phyloP scores from a whole-genome alignment of 2,888 invertebrate genomes.

The Panzeria rudis region DNA sequence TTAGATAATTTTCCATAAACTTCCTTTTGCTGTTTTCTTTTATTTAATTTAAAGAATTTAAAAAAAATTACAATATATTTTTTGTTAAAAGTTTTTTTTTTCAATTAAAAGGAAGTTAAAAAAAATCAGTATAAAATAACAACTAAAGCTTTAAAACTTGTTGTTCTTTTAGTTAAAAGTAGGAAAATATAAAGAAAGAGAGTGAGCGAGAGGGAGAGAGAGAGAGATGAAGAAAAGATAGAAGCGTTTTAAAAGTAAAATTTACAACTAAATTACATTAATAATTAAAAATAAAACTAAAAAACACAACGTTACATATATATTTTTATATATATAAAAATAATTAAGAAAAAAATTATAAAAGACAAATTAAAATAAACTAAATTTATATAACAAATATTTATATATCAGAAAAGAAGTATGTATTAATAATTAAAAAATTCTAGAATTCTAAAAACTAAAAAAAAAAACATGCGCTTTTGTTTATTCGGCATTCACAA shows the following conservation, averaged over 20 bases:
- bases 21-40: slow-evolving; percentile 57
- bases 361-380: slow-evolving; percentile 36
- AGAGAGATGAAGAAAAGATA: neutral
- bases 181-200: neutral
- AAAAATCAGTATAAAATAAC: slow-evolving; percentile 40
- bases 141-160: slow-evolving; percentile 39
- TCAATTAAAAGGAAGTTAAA: slow-evolving; percentile 33
- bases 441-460: slow-evolving; percentile 31
- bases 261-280: slow-evolving; percentile 64
- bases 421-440: slow-evolving; percentile 31
- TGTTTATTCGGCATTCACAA: neutral
- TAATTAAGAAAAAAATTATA: slow-evolving; percentile 34
- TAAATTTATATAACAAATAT: slow-evolving; percentile 45
- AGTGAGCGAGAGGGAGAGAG: neutral
- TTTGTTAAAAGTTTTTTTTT: slow-evolving; percentile 1
- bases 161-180: neutral
- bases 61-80: slow-evolving; percentile 20
- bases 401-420: slow-evolving; percentile 29
- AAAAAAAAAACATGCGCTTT: slow-evolving; percentile 34
- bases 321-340: slow-evolving; percentile 39
- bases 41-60: slow-evolving; percentile 8
- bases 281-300: slow-evolving; percentile 61
- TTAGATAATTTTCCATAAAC: slow-evolving; percentile 31
- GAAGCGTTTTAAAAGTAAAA: slow-evolving; percentile 3
- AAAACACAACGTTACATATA: slow-evolving; percentile 60